Percentiles rank a stretch among this genome's conserved stretches.
Evolutionary conservation across 2,888 invertebrate species (phyloP).

Genomic region (Rhimphoctona megacephalus): DNA sequence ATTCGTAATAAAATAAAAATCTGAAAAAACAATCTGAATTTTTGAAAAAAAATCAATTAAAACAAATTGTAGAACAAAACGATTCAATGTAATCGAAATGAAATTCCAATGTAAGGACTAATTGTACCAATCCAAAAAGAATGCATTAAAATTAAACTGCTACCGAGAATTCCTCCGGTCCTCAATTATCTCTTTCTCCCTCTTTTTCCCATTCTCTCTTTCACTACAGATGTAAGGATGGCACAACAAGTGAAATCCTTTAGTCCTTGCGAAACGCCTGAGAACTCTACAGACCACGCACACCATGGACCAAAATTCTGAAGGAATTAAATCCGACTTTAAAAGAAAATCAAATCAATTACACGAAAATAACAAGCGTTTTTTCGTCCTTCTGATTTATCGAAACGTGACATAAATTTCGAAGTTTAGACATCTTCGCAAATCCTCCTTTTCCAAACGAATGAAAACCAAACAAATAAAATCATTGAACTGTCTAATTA

Average conservation of each 20-base stretch:
- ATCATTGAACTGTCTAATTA: too few species aligned
- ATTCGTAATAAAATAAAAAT: too few species aligned
- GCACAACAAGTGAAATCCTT: slow-evolving; percentile 61
- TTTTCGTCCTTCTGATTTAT: background rate
- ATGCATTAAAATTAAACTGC: background rate
- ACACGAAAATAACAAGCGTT: background rate
- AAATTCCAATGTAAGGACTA: background rate
- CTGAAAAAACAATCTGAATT: too few species aligned
- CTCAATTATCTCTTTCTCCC: background rate
- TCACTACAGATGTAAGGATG: background rate
- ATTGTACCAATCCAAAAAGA: background rate
- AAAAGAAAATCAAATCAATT: slow-evolving; percentile 35
- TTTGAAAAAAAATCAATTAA: background rate
- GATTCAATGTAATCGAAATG: background rate
- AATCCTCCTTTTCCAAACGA: background rate
- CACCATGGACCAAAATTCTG: slow-evolving; percentile 1
- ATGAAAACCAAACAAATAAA: background rate
- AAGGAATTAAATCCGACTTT: slow-evolving; percentile 30
- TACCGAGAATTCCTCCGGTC: background rate
- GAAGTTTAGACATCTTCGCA: background rate
- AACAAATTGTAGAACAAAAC: background rate
- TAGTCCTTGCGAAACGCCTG: slow-evolving; percentile 54
- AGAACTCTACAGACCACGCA: slow-evolving; percentile 27
- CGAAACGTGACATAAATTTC: background rate
- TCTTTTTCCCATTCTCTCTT: background rate